Evolutionary conservation across 2,888 invertebrate genomes (phyloP), one percentile per base, ranked within the genome.

Genomic region (Sarcophaga variegata): DNA sequence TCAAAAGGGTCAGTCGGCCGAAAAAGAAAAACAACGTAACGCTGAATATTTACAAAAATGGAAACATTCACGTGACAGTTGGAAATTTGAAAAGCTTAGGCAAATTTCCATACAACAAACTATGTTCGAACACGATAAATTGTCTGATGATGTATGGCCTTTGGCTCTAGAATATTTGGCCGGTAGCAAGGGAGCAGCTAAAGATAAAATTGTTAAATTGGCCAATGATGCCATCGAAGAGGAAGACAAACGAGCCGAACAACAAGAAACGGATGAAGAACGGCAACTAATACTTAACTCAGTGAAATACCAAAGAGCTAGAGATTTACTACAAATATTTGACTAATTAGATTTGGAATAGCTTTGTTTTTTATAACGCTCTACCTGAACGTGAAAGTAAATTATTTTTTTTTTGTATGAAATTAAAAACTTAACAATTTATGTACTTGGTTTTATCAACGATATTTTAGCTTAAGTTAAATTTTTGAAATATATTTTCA

Each of bases 51-150:
- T 97, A 75, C 95, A 95, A 2, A 95, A 96, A 90, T 97, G 97
- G 97, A 96, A 96, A 92, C 94, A 96, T 90, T 94, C 95, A 85
- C 94, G 93, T 88, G 93, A 93, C 67, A 95, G 96, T 89, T 97
- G 97, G 97, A 97, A 97, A 92, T 97, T 97, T 91, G 96, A 96
- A 93, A 97, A 97, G 92, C 93, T 96, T 2, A 95, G 95, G 85
- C 97, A 97, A 93, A 95, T 96, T n/a, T 97, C 96, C 95, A 93
- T 97, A 74, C 95, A 95, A 89, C 95, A 96, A 88, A 95, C 96
- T 90, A 95, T 96, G 89, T 95, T 96, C 88, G 95, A 96, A 84
- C 93, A 94, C 17, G 91, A 92, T 4, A 94, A 95, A 88, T 92
- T 97, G 10, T 95, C 95, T 5, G 94, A 95, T 66, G 94, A 95